Conservation (phyloP, 2,888 invertebrate species). For the Netelia inedita region DNA sequence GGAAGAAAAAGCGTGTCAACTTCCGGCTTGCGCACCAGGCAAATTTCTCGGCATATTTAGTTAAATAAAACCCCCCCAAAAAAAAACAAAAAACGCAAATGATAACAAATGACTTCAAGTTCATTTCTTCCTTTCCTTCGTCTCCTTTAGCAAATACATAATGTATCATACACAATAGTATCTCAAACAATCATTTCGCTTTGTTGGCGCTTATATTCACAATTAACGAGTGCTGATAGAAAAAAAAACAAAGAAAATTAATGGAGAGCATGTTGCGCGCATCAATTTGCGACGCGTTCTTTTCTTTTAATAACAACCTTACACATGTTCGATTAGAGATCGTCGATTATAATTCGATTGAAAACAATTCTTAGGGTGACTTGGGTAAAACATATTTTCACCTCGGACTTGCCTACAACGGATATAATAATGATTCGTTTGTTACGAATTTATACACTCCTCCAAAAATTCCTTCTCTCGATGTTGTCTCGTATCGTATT, state of each 20-base stretch:
- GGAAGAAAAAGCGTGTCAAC: conserved; percentile 86
- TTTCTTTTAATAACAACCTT: conserved; percentile 55
- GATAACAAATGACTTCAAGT: conserved; percentile 80
- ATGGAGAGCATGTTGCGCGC: conserved; percentile 25
- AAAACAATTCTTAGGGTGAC: conserved; percentile 37
- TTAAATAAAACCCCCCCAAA: conserved; percentile 41
- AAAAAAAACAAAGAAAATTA: conserved; percentile 44
- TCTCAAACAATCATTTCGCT: conserved; percentile 76
- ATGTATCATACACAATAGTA: conserved; percentile 79
- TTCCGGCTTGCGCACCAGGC: conserved; percentile 85
- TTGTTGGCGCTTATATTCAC: conserved; percentile 75
- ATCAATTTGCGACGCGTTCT: conserved; percentile 52
- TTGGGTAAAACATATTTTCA: conserved; percentile 33
- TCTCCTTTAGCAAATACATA: conserved; percentile 80
- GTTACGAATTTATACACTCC: neutral
- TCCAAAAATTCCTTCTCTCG: conserved; percentile 35
- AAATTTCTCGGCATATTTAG: conserved; percentile 81
- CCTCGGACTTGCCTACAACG: conserved; percentile 16
- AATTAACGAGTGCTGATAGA: conserved; percentile 73
- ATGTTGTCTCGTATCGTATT: conserved; percentile 13
- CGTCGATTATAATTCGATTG: conserved; percentile 58
- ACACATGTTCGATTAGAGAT: conserved; percentile 55
- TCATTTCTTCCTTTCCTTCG: conserved; percentile 74
- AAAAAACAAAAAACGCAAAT: conserved; percentile 20
- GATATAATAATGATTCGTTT: conserved; percentile 20